Evolutionary conservation across 2,888 invertebrate species (phyloP).

Genomic region (Coenonympha arcania): DNA sequence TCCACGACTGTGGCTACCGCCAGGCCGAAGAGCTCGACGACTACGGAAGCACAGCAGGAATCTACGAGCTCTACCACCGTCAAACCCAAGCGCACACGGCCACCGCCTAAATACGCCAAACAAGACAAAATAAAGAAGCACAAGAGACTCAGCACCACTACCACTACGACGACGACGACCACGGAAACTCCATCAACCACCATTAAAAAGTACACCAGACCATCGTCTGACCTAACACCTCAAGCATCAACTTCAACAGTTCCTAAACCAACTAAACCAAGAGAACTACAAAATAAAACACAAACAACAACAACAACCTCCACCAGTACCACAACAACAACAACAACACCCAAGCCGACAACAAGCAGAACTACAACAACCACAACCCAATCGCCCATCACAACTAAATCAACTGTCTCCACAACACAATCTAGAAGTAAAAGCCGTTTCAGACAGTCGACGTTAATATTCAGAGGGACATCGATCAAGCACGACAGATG

Average conservation of each 20-base stretch:
- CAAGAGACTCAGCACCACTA: slow-evolving; percentile 52
- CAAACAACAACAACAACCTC: slow-evolving; percentile 34
- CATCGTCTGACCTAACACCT: slow-evolving; percentile 47
- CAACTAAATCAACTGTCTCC: slow-evolving; percentile 15
- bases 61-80: slow-evolving; percentile 38
- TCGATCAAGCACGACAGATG: slow-evolving; percentile 68
- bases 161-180: slow-evolving; percentile 40
- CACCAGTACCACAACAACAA: slow-evolving; percentile 30
- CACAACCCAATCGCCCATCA: slow-evolving; percentile 26
- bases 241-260: slow-evolving; percentile 54
- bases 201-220: slow-evolving; percentile 39
- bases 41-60: slow-evolving; percentile 29
- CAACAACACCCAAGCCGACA: slow-evolving; percentile 20
- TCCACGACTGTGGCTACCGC: slow-evolving; percentile 28
- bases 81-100: slow-evolving; percentile 55
- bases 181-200: slow-evolving; percentile 39
- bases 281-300: slow-evolving; percentile 34
- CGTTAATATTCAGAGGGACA: slow-evolving; percentile 59
- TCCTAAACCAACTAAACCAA: slow-evolving; percentile 38
- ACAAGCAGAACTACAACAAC: slow-evolving; percentile 37
- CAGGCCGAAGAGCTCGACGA: slow-evolving; percentile 29
- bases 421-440: slow-evolving; percentile 43
- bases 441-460: slow-evolving; percentile 63
- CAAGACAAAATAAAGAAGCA: slow-evolving; percentile 57
- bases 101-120: slow-evolving; percentile 54